Conservation (phyloP, 2,888 invertebrate species). For the Patella pellucida region DNA sequence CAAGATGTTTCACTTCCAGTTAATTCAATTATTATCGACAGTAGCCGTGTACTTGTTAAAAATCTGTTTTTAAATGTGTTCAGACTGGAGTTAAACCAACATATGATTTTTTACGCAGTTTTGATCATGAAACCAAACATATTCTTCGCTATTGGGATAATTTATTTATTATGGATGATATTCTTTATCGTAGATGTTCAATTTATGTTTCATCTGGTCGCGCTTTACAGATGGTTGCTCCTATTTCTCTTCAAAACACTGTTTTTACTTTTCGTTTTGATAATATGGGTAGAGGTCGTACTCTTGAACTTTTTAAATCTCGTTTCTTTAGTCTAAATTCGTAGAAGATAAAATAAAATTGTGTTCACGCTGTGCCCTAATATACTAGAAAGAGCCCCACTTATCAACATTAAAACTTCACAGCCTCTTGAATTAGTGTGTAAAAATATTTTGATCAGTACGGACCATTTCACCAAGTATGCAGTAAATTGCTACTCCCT, state of each 20-base stretch:
- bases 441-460: neutral
- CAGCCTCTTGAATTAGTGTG: no score
- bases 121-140: neutral
- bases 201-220: neutral
- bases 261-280: slow-evolving; percentile 27
- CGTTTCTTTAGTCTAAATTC: slow-evolving; percentile 14
- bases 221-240: slow-evolving; percentile 19
- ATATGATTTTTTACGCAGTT: no score
- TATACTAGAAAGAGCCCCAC: no score
- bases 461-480: neutral
- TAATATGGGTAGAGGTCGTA: slow-evolving; percentile 28
- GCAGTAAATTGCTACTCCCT: neutral
- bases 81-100: no score
- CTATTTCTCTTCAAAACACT: neutral
- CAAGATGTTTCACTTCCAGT: no score
- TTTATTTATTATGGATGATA: no score
- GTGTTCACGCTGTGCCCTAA: no score
- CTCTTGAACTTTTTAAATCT: slow-evolving; percentile 21
- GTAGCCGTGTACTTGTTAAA: neutral
- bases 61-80: neutral
- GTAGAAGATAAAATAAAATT: no score
- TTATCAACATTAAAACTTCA: no score
- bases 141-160: no score
- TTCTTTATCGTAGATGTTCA: neutral
- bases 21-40: neutral